Percentiles rank a stretch among this genome's conserved stretches.
Evolutionary conservation across 1,140 invertebrate species (phyloP).

Genomic region (Neodiprion lecontei): DNA sequence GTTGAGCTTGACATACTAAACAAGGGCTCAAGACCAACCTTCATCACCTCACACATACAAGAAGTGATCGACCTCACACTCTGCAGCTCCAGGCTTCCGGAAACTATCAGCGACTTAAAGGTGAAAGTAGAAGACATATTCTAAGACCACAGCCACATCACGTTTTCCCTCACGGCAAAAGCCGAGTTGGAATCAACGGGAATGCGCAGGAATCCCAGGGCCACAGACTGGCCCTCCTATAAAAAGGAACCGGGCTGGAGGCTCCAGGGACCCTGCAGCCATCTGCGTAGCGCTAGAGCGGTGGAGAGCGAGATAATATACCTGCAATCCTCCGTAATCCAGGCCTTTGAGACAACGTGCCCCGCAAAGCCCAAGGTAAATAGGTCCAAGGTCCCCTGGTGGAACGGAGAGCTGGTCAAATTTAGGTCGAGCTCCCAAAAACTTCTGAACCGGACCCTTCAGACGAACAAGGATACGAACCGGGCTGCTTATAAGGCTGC

Average conservation of each 20-base stretch:
- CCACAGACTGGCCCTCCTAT: neutral
- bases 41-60: neutral
- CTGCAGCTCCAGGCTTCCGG: neutral
- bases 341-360: neutral
- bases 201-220: constrained; percentile 7
- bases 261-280: neutral
- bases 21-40: constrained; percentile 16
- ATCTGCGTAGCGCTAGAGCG: neutral
- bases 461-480: neutral
- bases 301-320: neutral
- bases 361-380: no score
- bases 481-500: neutral
- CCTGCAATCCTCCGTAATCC: neutral
- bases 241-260: no score
- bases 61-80: no score
- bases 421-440: neutral
- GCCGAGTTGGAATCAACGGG: neutral
- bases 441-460: constrained; percentile 11
- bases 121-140: constrained; percentile 16
- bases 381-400: neutral
- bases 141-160: constrained; percentile 18
- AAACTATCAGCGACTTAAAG: neutral
- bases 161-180: neutral
- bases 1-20: constrained; percentile 28
- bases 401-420: constrained; percentile 7